phyloP scores from a whole-genome alignment of 2,797 vertebrate genomes.

The Dendrocincla tyrannina region DNA sequence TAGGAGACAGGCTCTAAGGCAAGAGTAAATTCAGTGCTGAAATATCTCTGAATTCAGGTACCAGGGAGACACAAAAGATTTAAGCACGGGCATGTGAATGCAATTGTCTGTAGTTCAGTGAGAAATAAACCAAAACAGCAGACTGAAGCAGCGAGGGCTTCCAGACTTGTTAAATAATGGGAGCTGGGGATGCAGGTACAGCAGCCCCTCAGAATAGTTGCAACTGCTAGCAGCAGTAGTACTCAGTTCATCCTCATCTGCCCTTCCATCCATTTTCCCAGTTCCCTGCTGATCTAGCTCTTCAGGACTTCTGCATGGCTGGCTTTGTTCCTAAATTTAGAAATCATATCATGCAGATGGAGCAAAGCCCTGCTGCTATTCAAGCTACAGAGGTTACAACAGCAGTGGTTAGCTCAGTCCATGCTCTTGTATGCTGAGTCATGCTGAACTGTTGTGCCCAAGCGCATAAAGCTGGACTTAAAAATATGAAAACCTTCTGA shows the following conservation, averaged over 20 bases:
- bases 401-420: neutral
- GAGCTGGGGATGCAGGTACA: neutral
- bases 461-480: neutral
- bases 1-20: neutral
- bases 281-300: neutral
- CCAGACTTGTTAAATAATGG: neutral
- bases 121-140: neutral
- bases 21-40: neutral
- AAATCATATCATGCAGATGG: neutral
- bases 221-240: neutral
- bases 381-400: neutral
- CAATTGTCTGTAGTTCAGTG: neutral
- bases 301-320: neutral
- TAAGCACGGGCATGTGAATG: neutral
- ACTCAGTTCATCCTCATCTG: neutral
- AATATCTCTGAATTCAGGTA: neutral
- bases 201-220: neutral
- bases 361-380: neutral
- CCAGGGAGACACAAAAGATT: neutral
- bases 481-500: neutral
- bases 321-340: neutral
- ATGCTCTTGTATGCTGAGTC: neutral
- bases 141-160: neutral
- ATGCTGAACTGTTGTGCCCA: neutral
- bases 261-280: neutral